Percentiles rank a stretch among this genome's conserved stretches.
Conservation (phyloP, 2,888 invertebrate genomes). For the Xylocampa areola region DNA sequence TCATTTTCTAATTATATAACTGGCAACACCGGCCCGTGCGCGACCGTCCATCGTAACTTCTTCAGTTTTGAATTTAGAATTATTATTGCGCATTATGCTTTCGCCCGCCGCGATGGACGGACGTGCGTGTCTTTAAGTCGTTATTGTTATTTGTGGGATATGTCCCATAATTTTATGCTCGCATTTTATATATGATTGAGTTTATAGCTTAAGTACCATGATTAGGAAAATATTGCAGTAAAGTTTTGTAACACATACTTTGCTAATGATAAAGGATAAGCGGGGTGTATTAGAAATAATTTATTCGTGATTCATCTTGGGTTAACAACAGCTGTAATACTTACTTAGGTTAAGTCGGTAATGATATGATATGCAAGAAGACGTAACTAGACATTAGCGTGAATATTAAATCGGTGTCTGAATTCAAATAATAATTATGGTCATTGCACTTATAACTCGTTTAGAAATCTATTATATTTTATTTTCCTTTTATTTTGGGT, state of each 20-base stretch:
- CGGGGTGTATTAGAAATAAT: conserved; percentile 29
- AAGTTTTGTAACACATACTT: conserved; percentile 40
- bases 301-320: conserved; percentile 22
- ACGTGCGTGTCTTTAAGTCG: conserved; percentile 74
- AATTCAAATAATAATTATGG: conserved; percentile 40
- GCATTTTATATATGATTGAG: conserved; percentile 43
- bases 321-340: conserved; percentile 15
- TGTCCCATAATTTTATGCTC: conserved; percentile 60
- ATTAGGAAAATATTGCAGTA: conserved; percentile 40
- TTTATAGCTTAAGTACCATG: conserved; percentile 45
- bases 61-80: conserved; percentile 84
- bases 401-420: conserved; percentile 37
- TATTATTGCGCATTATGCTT: conserved; percentile 76
- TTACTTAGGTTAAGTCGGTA: conserved; percentile 28
- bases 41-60: conserved; percentile 80
- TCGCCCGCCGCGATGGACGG: conserved; percentile 64
- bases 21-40: conserved; percentile 87
- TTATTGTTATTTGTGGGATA: conserved; percentile 67
- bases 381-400: conserved; percentile 20
- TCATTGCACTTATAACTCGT: conserved; percentile 50
- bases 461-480: conserved; percentile 20
- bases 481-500: conserved; percentile 13
- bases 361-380: conserved; percentile 16
- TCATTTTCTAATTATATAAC: conserved; percentile 89
- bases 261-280: conserved; percentile 45